A percentile compares a stretch with the other conserved stretches of the same genome.
Conservation (phyloP, 2,888 invertebrate species). For the Oxycera nigricornis region DNA sequence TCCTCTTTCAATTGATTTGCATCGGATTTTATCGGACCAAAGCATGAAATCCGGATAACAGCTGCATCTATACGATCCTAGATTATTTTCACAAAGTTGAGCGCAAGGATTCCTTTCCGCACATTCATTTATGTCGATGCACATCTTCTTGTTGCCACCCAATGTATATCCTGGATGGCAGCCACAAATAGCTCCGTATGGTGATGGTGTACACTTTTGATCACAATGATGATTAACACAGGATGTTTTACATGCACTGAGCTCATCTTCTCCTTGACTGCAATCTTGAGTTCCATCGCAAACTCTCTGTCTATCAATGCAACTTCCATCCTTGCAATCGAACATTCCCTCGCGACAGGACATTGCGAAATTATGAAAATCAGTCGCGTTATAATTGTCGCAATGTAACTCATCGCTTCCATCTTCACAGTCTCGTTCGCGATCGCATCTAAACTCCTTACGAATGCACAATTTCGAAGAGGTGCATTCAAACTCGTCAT, state of each 20-base stretch:
- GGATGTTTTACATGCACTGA: slow-evolving; percentile 67
- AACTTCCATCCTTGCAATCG: slow-evolving; percentile 69
- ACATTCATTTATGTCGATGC: slow-evolving; percentile 79
- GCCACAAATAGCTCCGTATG: slow-evolving; percentile 70
- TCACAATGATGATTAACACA: slow-evolving; percentile 62
- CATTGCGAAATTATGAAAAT: slow-evolving; percentile 41
- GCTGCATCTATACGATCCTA: slow-evolving; percentile 58
- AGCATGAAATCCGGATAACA: slow-evolving; percentile 59
- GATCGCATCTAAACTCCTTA: slow-evolving; percentile 67
- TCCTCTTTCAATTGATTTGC: slow-evolving; percentile 70
- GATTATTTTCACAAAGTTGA: slow-evolving; percentile 64
- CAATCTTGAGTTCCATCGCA: slow-evolving; percentile 74
- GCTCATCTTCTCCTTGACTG: slow-evolving; percentile 74
- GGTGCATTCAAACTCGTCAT: slow-evolving; percentile 70
- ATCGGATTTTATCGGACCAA: slow-evolving; percentile 69
- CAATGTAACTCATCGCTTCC: slow-evolving; percentile 75
- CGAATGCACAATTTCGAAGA: slow-evolving; percentile 69
- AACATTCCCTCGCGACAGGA: slow-evolving; percentile 61
- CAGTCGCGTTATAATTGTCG: slow-evolving; percentile 50
- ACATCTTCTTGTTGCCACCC: slow-evolving; percentile 64
- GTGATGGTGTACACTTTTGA: slow-evolving; percentile 69
- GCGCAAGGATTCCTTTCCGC: slow-evolving; percentile 65
- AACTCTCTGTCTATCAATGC: slow-evolving; percentile 69
- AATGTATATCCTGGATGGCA: slow-evolving; percentile 70
- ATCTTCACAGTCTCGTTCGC: slow-evolving; percentile 72